Conservation (phyloP, 2,113 vertebrate genomes). For the Antigone vipio region DNA sequence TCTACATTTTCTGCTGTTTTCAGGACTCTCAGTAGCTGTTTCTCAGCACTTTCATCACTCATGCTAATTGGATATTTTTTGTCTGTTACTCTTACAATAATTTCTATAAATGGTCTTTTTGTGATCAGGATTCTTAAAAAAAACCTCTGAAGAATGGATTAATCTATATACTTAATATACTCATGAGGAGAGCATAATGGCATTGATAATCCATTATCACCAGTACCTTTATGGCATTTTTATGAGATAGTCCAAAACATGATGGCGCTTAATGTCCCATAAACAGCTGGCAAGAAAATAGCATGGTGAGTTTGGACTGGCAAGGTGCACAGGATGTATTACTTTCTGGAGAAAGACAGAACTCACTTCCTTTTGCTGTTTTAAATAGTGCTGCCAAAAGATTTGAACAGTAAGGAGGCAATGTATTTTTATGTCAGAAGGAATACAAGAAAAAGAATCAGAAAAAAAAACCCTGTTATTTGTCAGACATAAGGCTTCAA, state of each 20-base stretch:
- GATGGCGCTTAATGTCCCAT: conserved; percentile 23
- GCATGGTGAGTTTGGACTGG: not conserved
- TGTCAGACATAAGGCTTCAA: not conserved
- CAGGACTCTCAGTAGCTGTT: not conserved
- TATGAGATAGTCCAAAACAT: conserved; percentile 18
- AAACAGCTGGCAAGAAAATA: not conserved
- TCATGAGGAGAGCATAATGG: not conserved
- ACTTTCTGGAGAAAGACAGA: not conserved
- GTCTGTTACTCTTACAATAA: not conserved
- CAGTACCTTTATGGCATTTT: not conserved
- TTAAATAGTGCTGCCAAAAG: conserved; percentile 52
- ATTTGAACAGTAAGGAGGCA: not conserved
- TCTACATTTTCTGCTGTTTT: not conserved
- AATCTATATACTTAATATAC: not conserved
- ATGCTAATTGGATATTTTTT: not conserved
- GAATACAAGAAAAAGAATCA: not conserved
- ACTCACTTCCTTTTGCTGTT: conserved; percentile 32
- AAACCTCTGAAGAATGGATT: not conserved
- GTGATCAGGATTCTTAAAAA: not conserved
- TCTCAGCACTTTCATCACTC: not conserved
- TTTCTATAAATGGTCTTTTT: not conserved
- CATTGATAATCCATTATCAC: not conserved
- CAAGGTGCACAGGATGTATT: not conserved
- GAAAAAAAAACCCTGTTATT: not conserved
- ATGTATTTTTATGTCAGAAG: conserved; percentile 13